A percentile compares a stretch with the other conserved stretches of the same genome.
These are phyloP conservation scores for Aporophyla nigra DNA, from an alignment of 2,888 invertebrate species.

Conservation along the genomic window DNA sequence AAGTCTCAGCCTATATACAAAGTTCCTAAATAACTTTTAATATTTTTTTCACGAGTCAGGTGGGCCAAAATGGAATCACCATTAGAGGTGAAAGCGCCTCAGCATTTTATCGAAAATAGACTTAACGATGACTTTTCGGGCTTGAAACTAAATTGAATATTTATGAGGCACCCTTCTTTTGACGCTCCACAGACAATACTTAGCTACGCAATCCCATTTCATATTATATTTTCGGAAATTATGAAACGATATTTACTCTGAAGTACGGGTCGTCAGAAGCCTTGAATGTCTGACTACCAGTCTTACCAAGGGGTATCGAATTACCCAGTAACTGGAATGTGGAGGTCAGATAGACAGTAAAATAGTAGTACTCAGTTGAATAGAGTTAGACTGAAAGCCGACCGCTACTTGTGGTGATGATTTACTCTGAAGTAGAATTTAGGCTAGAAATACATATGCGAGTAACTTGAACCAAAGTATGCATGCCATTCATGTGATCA, in stretches of 20 bases:
- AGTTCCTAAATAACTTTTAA: constrained; percentile 71
- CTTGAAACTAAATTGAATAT: constrained; percentile 88
- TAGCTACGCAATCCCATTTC: constrained; percentile 56
- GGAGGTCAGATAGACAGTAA: too few relatives aligned
- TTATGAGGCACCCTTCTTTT: constrained; percentile 86
- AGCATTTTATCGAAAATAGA: constrained; percentile 87
- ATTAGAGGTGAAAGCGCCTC: constrained; percentile 75
- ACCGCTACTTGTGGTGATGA: neutral
- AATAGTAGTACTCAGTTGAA: too few relatives aligned
- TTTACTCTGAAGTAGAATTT: constrained; percentile 25
- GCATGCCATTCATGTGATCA: too few relatives aligned
- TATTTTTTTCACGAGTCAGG: constrained; percentile 65
- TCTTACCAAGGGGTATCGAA: too few relatives aligned
- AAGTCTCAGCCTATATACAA: constrained; percentile 25
- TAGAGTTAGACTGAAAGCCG: too few relatives aligned
- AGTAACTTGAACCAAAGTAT: constrained; percentile 7
- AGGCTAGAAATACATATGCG: neutral
- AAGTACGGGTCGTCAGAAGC: neutral
- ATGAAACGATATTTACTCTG: constrained; percentile 40
- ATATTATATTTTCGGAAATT: constrained; percentile 61
- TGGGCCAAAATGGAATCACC: constrained; percentile 75
- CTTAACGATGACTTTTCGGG: constrained; percentile 88
- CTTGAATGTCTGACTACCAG: too few relatives aligned
- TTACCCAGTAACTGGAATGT: too few relatives aligned
- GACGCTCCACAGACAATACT: constrained; percentile 76